Percentiles rank a stretch among this genome's conserved stretches.
These are phyloP conservation scores for Auanema sp. DNA, from an alignment of 2,888 invertebrate species.

Conservation along the genomic window DNA sequence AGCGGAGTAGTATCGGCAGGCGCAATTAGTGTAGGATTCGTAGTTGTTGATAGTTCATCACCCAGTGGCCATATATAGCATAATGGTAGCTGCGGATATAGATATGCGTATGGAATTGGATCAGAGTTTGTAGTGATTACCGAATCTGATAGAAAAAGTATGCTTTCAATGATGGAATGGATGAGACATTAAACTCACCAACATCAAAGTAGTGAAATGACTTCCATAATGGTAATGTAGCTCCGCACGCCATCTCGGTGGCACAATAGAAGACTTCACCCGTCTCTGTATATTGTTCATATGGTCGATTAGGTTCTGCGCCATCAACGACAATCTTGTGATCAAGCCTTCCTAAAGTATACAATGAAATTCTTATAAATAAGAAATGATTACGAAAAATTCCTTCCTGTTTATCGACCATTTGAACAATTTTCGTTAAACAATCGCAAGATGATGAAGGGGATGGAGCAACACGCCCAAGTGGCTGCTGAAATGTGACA, in stretches of 20 bases:
- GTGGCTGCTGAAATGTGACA: too few relatives aligned
- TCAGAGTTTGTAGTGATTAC: constrained; percentile 21
- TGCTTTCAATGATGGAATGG: neutral
- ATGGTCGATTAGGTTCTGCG: constrained; percentile 30
- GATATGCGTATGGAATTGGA: constrained; percentile 20
- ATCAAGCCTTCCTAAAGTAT: constrained; percentile 39
- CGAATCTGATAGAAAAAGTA: constrained; percentile 23
- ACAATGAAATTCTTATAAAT: neutral
- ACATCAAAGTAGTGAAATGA: constrained; percentile 39
- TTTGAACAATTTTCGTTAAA: constrained; percentile 37
- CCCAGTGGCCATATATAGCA: constrained; percentile 33
- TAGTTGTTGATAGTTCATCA: too few relatives aligned
- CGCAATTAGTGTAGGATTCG: too few relatives aligned
- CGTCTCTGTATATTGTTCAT: constrained; percentile 36
- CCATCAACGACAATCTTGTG: constrained; percentile 40
- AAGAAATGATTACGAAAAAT: constrained; percentile 31
- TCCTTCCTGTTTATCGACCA: constrained; percentile 40
- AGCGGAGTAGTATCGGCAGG: too few relatives aligned
- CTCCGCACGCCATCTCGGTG: constrained; percentile 41
- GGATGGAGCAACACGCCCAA: too few relatives aligned
- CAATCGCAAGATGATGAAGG: constrained; percentile 28
- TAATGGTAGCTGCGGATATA: constrained; percentile 31
- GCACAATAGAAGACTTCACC: constrained; percentile 43
- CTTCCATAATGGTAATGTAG: constrained; percentile 44
- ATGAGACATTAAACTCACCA: constrained; percentile 21